Evolutionary conservation across 1,140 invertebrate genomes (phyloP), one percentile per base, ranked within the genome.

Genomic region (Hirudo medicinalis): DNA sequence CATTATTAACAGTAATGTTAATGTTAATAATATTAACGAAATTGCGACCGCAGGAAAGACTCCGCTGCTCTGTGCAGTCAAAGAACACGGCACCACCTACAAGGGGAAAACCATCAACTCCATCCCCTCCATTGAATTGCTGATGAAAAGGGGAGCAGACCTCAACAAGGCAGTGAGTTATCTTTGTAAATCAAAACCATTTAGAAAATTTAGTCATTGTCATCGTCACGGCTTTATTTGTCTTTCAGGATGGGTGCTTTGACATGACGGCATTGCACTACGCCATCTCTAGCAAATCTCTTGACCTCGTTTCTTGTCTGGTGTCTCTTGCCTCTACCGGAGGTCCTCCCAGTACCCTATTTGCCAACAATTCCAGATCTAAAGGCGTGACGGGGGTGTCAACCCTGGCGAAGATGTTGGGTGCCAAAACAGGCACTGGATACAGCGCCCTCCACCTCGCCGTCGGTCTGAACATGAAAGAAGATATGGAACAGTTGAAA

Each of bases 181-280:
- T 32, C 36, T 63, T 4, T 63, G 57, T 57, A 57, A 57, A n/a
- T 4, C 9, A n/a, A 63, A 63, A 63, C 19, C 11, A 63, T 63
- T 6, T 63, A 19, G 8, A 22, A n/a, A 27, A 60, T n/a, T n/a
- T 60, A 8, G 29, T 1, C 4, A 25, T 8, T 19, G 13, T n/a
- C 17, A 63, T 20, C 19, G 11, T 63, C 22, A 63, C 8, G 6
- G 25, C 54, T 2, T n/a, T 5, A 63, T 63, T 25, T n/a, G 4
- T 63, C 22, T 9, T 63, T 40, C n/a, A 68, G 69, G 69, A 70
- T 36, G 25, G 43, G 13, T 25, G 69, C 36, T 53, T 49, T 54
- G 69, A 70, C 17, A 70, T 49, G 69, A 70, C 69, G 49, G 36
- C 69, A 2, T n/a, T 70, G n/a, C 69, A 70, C 69, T 70, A 70